Base-by-base conservation (phyloP, 1,140 invertebrate genomes). In the Sweltsa coloradensis region DNA sequence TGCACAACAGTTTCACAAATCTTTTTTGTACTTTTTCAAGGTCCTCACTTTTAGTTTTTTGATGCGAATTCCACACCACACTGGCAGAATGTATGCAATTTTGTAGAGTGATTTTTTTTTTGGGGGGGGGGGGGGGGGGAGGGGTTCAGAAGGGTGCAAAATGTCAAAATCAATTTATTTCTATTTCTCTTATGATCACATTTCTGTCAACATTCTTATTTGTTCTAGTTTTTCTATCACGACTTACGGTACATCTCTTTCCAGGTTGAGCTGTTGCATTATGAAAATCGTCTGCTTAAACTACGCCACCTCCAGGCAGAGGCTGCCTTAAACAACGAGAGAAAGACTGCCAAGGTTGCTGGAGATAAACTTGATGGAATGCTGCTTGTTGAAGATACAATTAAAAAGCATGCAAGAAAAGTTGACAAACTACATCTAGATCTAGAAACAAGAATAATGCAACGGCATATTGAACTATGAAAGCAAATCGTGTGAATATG, bases 391-490 rank as follows among this genome's bases (percentile, higher is more conserved):
- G 73, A 86, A 52, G 76, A 85, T 51, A 74, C 75, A 43, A 81
- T 91, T 29, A 86, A 88, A 61, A 85, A 89, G 53, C 84, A 89
- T 58, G 67, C 78, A 9, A 73, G 82, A 50, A 87, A 86, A 61
- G 82, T 92, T 0, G 85, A 91, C 58, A 94, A 93, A 67, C 60
- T 93, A 29, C 89, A 94, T 63, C 67, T 74, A 16, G 80, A 87
- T 53, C 63, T 95, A 6, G 85, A 93, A 64, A 70, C 71, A 41
- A 80, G 75, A 60, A 91, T 93, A 45, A 67, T 84, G 56, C 74
- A 75, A 54, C 74, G 74, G 54, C 88, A 90, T 59, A 66, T 74
- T 1, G 85, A 88, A 64, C 62, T 87, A 43, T 86, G 71, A 71
- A 41, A 6, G 3, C n/a, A 4, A 19, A 7, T 13, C 1, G 1